A percentile compares a stretch with the other conserved stretches of the same genome.
phyloP scores from a whole-genome alignment of 2,797 vertebrate genomes.

The Danio kyathit region DNA sequence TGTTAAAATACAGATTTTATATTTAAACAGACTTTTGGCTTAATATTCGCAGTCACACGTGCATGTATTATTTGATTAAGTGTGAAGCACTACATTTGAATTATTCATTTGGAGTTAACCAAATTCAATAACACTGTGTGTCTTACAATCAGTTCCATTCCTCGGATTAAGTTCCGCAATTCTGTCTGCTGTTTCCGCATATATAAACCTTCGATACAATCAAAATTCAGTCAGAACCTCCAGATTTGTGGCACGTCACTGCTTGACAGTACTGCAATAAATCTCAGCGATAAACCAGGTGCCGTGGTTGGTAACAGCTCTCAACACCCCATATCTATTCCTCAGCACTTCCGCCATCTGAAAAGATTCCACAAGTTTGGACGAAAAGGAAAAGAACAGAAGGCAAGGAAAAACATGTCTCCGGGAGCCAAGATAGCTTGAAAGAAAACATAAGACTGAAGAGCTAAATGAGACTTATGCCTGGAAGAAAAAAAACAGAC shows the following conservation, averaged over 20 bases:
- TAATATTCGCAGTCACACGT: too few species aligned
- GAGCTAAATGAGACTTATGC: slow-evolving; percentile 49
- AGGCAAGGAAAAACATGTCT: not conserved
- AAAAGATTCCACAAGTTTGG: not conserved
- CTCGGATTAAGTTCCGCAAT: too few species aligned
- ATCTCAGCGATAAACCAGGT: not conserved
- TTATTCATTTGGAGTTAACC: too few species aligned
- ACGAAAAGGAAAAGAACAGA: not conserved
- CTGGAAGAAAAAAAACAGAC: slow-evolving; percentile 21
- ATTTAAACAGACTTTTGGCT: too few species aligned
- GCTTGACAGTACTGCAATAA: not conserved
- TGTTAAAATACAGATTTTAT: too few species aligned
- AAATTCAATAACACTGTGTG: too few species aligned
- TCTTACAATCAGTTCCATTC: too few species aligned
- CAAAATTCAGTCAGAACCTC: not conserved
- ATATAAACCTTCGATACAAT: not conserved
- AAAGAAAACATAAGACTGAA: slow-evolving; percentile 39
- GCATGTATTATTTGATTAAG: too few species aligned
- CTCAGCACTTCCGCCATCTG: not conserved
- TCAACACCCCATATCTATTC: not conserved
- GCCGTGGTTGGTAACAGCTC: not conserved
- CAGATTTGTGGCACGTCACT: not conserved
- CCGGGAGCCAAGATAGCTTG: slow-evolving; percentile 36
- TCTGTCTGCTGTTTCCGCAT: too few species aligned
- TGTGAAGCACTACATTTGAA: too few species aligned